These are phyloP conservation scores for Gryllus longicercus DNA, from an alignment of 2,888 invertebrate species.

Conservation along the genomic window DNA sequence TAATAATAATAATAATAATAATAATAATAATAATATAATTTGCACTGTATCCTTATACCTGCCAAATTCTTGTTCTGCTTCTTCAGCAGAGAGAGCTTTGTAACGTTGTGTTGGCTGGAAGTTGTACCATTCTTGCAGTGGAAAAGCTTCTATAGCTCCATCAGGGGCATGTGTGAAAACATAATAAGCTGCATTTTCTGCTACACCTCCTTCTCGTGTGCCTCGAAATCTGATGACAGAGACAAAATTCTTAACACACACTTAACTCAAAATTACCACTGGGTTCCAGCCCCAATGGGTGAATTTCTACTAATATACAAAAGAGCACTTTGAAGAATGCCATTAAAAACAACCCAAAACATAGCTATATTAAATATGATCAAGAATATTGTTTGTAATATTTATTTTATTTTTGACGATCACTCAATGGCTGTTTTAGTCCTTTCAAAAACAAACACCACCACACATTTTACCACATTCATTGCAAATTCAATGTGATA, in stretches of 20 bases:
- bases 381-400: no score
- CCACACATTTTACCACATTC: no score
- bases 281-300: no score
- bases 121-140: constrained; percentile 86
- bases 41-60: constrained; percentile 50
- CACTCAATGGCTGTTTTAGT: no score
- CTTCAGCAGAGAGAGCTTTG: constrained; percentile 93
- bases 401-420: no score
- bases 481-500: no score
- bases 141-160: constrained; percentile 93
- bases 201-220: constrained; percentile 90
- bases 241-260: neutral
- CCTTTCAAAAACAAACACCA: no score
- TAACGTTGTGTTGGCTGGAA: constrained; percentile 57
- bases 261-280: no score
- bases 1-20: neutral
- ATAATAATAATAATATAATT: neutral
- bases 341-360: no score
- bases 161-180: constrained; percentile 95
- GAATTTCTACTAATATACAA: no score
- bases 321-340: no score
- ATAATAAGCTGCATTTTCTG: constrained; percentile 95
- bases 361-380: no score
- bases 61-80: constrained; percentile 96
- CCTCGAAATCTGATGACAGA: constrained; percentile 68